phyloP scores from a whole-genome alignment of 2,797 vertebrate species.

The Potorous gilbertii region DNA sequence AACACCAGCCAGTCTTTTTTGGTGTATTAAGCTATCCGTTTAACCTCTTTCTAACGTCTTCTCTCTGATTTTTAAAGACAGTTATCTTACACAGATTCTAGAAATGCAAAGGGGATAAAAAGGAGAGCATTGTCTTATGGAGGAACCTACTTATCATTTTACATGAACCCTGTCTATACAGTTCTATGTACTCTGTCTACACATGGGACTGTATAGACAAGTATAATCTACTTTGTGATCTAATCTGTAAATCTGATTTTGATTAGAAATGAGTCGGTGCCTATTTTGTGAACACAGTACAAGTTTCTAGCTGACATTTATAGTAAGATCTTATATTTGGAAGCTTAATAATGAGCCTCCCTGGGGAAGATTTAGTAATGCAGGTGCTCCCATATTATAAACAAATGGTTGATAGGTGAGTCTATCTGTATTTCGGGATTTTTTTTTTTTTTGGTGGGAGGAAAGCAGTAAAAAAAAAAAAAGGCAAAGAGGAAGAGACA shows the following conservation, averaged over 20 bases:
- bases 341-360: slow-evolving; percentile 67
- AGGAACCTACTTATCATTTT: slow-evolving; percentile 53
- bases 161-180: slow-evolving; percentile 33
- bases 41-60: slow-evolving; percentile 69
- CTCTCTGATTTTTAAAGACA: slow-evolving; percentile 62
- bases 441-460: not conserved
- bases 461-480: not conserved
- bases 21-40: slow-evolving; percentile 60
- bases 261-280: slow-evolving; percentile 66
- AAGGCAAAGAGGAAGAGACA: not conserved
- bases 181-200: slow-evolving; percentile 46
- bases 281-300: slow-evolving; percentile 56
- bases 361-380: slow-evolving; percentile 68
- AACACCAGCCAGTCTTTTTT: slow-evolving; percentile 67
- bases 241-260: slow-evolving; percentile 57
- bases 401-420: not conserved
- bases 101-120: slow-evolving; percentile 53
- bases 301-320: slow-evolving; percentile 58
- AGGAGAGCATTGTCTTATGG: slow-evolving; percentile 43
- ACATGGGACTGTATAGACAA: slow-evolving; percentile 54
- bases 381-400: slow-evolving; percentile 53
- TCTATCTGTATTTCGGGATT: slow-evolving; percentile 13
- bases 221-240: slow-evolving; percentile 42
- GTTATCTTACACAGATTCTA: slow-evolving; percentile 53
- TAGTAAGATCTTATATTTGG: slow-evolving; percentile 62